A percentile compares a stretch with the other conserved stretches of the same genome.
These are phyloP conservation scores for Anoplius nigerrimus DNA, from an alignment of 2,888 invertebrate genomes.

Conservation along the genomic window DNA sequence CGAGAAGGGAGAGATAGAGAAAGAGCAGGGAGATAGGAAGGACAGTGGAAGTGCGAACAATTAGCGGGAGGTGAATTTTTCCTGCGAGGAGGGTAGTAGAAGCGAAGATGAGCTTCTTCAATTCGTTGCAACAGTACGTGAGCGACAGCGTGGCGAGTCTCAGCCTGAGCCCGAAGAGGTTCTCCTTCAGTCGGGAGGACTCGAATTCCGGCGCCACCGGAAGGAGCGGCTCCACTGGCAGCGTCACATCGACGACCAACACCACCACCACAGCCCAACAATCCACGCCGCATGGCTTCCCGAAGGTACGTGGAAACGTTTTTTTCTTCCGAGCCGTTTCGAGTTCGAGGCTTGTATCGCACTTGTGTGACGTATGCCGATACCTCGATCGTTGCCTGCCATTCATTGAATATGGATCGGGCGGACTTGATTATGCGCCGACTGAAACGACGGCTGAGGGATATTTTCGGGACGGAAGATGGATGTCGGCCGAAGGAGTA, in stretches of 20 bases:
- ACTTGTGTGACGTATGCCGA: too few species aligned
- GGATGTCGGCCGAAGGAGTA: too few species aligned
- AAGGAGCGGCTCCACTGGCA: constrained; percentile 65
- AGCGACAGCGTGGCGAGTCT: constrained; percentile 90
- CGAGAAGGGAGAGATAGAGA: neutral
- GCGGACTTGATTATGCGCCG: too few species aligned
- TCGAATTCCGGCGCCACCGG: constrained; percentile 73
- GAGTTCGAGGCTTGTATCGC: too few species aligned
- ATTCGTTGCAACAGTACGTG: constrained; percentile 89
- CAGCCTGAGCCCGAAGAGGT: constrained; percentile 85
- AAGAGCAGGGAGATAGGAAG: neutral
- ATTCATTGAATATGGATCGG: too few species aligned
- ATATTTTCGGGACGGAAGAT: too few species aligned
- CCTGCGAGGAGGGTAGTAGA: neutral
- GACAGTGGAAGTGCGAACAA: neutral
- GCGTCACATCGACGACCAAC: constrained; percentile 73
- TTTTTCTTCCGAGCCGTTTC: too few species aligned
- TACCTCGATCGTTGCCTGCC: too few species aligned
- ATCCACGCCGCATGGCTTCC: constrained; percentile 67
- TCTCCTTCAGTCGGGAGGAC: constrained; percentile 82
- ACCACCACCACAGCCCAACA: constrained; percentile 59
- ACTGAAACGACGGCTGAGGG: too few species aligned
- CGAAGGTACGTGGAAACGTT: constrained; percentile 66
- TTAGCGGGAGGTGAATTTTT: neutral
- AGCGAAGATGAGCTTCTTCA: constrained; percentile 87